A percentile compares a stretch with the other conserved stretches of the same genome.
Conservation (phyloP, 2,797 vertebrate species). For the Morelia viridis region DNA sequence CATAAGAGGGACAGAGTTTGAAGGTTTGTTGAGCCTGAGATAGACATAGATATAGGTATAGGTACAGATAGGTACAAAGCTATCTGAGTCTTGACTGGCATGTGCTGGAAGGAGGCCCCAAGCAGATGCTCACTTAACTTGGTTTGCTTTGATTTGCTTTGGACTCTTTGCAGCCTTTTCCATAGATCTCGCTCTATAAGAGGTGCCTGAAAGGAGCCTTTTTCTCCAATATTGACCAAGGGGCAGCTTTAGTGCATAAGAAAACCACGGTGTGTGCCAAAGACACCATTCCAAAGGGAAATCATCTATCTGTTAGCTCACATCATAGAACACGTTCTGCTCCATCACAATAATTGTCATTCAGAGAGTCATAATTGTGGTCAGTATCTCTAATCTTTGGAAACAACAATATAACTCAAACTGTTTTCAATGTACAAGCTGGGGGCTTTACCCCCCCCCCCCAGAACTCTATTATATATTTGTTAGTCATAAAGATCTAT, state of each 20-base stretch:
- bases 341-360: not conserved
- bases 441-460: not conserved
- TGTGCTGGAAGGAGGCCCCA: not conserved
- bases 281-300: not conserved
- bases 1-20: not conserved
- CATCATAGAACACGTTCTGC: not conserved
- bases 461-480: constrained; percentile 46
- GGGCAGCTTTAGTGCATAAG: not conserved
- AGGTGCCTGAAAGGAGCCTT: not conserved
- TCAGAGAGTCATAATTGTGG: not conserved
- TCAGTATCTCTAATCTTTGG: not conserved
- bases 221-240: not conserved
- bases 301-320: not conserved
- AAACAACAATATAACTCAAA: constrained; percentile 16
- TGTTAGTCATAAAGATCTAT: constrained; percentile 44
- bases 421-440: not conserved
- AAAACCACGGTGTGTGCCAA: not conserved
- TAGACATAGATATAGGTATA: not conserved
- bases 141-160: not conserved
- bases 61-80: not conserved
- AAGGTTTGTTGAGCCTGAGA: not conserved
- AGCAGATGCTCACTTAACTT: not conserved
- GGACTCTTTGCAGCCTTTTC: not conserved
- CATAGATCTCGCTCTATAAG: not conserved
- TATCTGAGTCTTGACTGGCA: not conserved